Conservation (phyloP, 1,140 invertebrate species). For the Chelonus insularis region DNA sequence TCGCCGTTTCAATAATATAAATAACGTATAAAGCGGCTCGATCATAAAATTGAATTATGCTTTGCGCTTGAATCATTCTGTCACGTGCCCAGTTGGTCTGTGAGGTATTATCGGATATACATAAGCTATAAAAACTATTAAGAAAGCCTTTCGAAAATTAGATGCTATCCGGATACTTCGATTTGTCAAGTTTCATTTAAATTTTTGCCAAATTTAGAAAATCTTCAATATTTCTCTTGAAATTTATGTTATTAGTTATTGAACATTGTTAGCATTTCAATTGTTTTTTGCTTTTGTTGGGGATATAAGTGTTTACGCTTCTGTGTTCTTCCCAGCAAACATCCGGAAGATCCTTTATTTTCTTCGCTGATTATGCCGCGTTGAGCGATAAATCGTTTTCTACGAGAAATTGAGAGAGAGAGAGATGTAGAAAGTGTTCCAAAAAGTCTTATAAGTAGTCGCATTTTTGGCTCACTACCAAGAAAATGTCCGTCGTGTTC, state of each 20-base stretch:
- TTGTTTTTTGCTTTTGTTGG: no score
- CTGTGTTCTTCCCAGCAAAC: constrained; percentile 12
- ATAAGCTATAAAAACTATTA: constrained; percentile 1
- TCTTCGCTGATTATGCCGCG: constrained; percentile 24
- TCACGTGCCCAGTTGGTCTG: constrained; percentile 9
- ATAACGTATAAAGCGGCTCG: constrained; percentile 29
- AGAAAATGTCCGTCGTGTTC: not conserved
- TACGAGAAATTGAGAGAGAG: constrained; percentile 9
- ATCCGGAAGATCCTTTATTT: constrained; percentile 19
- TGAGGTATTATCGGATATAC: no score
- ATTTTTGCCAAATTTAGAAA: not conserved
- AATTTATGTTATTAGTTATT: no score
- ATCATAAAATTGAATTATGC: constrained; percentile 45
- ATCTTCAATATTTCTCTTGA: no score
- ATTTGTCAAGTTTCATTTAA: not conserved
- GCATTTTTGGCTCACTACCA: not conserved
- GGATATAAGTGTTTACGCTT: constrained; percentile 22
- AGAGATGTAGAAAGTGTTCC: constrained; percentile 5
- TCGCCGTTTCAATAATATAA: constrained; percentile 29
- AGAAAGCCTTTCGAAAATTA: constrained; percentile 13
- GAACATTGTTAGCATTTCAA: no score
- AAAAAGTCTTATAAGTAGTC: constrained; percentile 4
- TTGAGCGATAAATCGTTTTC: constrained; percentile 24
- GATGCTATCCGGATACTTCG: not conserved
- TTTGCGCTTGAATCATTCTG: not conserved